Conservation (phyloP, 2,113 vertebrate genomes). For the Eulemur rufifrons region DNA sequence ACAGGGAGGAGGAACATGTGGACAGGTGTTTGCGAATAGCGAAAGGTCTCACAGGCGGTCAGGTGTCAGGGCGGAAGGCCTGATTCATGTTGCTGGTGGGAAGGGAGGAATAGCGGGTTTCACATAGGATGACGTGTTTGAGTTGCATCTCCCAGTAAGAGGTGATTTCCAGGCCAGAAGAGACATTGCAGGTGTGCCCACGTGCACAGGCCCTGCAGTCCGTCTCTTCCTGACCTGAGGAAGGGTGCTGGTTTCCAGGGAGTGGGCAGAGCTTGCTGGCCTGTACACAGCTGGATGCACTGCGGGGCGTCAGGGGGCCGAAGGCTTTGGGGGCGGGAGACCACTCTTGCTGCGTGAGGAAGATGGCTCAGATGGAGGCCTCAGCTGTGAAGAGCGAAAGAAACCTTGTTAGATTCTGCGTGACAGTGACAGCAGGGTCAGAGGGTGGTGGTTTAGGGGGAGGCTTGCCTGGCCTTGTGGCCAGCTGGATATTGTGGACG, state of each 20-base stretch:
- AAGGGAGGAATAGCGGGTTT: not conserved
- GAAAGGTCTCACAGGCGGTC: not conserved
- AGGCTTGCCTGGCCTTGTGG: not conserved
- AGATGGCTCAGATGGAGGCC: not conserved
- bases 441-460: not conserved
- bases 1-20: not conserved
- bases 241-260: not conserved
- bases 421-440: not conserved
- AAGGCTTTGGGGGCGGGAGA: not conserved
- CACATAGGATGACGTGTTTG: not conserved
- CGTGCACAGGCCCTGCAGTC: not conserved
- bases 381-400: not conserved
- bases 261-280: not conserved
- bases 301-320: not conserved
- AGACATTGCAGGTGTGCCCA: not conserved
- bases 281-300: not conserved
- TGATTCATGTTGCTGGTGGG: not conserved
- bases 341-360: not conserved
- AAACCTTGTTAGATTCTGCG: not conserved
- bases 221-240: not conserved
- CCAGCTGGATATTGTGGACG: not conserved
- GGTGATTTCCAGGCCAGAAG: not conserved
- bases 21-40: not conserved
- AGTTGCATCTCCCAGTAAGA: not conserved
- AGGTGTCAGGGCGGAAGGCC: not conserved